phyloP scores from a whole-genome alignment of 2,888 invertebrate species.

The Gastrophysa polygoni region DNA sequence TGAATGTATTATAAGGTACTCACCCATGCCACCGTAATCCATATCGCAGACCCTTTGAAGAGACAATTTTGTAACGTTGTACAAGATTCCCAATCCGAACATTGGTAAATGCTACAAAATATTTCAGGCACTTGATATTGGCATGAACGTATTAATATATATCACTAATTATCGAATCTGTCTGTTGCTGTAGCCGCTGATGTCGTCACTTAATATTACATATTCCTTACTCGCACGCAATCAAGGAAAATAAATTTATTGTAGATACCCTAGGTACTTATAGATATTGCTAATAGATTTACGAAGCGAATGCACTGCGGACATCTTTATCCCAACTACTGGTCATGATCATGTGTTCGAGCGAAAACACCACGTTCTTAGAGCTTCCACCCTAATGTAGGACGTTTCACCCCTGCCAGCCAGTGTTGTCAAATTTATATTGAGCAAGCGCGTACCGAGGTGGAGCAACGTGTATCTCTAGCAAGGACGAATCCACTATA shows the following conservation, averaged over 20 bases:
- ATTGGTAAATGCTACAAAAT: not conserved
- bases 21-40: not conserved
- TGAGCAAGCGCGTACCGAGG: not conserved
- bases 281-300: too few species aligned
- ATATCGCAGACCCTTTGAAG: not conserved
- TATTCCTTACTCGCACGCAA: too few species aligned
- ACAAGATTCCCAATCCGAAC: not conserved
- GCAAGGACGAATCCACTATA: too few species aligned
- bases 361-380: not conserved
- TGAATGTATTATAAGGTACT: not conserved
- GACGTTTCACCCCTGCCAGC: not conserved
- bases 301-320: too few species aligned
- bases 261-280: too few species aligned
- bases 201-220: too few species aligned
- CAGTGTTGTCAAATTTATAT: not conserved
- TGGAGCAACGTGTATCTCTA: not conserved
- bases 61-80: not conserved
- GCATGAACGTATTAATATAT: not conserved
- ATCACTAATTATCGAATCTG: not conserved
- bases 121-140: slow-evolving; percentile 1
- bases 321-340: not conserved
- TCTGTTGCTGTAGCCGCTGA: not conserved
- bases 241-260: too few species aligned
- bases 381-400: not conserved
- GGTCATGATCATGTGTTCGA: not conserved